Evolutionary conservation across 2,888 invertebrate species (phyloP).

Genomic region (Drosophila koepferae): DNA sequence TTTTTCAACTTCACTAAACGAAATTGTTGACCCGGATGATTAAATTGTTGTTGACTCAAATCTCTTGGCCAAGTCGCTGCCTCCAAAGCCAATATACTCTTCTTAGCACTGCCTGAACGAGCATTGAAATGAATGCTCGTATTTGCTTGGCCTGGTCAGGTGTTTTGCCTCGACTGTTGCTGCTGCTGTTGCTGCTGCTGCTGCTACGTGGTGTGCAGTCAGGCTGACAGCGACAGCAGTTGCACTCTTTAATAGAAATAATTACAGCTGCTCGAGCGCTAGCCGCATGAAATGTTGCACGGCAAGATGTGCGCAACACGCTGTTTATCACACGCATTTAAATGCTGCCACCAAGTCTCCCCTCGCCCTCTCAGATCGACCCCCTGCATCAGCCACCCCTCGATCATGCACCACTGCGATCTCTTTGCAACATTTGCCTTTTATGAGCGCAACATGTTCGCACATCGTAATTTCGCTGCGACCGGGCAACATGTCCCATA

Average conservation of each 20-base stretch:
- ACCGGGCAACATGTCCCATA: conserved; percentile 75
- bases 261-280: conserved; percentile 60
- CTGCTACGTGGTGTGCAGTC: conserved; percentile 48
- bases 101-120: not conserved
- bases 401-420: not conserved
- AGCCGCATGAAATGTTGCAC: conserved; percentile 59
- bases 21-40: too few species aligned
- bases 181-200: not conserved
- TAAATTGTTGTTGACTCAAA: too few species aligned
- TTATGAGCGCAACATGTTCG: conserved; percentile 68
- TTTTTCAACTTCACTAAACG: too few species aligned
- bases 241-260: conserved; percentile 67
- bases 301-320: conserved; percentile 67
- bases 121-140: conserved; percentile 17
- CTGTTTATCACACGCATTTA: conserved; percentile 70
- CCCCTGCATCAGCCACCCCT: not conserved
- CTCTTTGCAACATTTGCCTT: conserved; percentile 49
- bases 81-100: not conserved
- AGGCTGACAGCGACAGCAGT: conserved; percentile 57
- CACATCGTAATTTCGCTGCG: conserved; percentile 71
- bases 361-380: not conserved
- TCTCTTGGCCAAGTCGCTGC: too few species aligned
- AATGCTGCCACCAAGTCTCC: conserved; percentile 16
- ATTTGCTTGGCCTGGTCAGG: conserved; percentile 35
- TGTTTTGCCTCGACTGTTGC: conserved; percentile 12